These are phyloP conservation scores for Camponotus pennsylvanicus DNA, from an alignment of 1,140 invertebrate species.

Conservation along the genomic window DNA sequence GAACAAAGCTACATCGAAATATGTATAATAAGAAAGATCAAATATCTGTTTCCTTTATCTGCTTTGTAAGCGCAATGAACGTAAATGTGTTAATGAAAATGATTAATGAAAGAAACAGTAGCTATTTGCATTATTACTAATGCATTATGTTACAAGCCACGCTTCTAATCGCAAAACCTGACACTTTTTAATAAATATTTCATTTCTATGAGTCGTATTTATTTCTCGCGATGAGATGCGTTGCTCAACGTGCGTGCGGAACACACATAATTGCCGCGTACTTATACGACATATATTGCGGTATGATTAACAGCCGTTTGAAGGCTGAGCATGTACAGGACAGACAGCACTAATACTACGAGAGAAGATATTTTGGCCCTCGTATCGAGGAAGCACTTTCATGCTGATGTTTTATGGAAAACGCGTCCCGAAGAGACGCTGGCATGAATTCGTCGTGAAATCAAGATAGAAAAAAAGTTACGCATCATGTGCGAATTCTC, in stretches of 20 bases:
- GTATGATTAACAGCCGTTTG: constrained; percentile 72
- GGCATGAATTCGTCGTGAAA: constrained; percentile 55
- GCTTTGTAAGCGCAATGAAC: not conserved
- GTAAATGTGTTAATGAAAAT: not conserved
- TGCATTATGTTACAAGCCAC: not conserved
- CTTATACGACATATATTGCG: constrained; percentile 38
- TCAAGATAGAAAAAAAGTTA: constrained; percentile 42
- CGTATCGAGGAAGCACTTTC: constrained; percentile 73
- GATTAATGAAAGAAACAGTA: too few species aligned
- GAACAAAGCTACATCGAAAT: not conserved
- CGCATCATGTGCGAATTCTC: constrained; percentile 25
- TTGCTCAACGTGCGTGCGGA: constrained; percentile 42
- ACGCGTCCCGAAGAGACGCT: constrained; percentile 56
- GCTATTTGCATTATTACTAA: not conserved
- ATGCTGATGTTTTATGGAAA: constrained; percentile 79
- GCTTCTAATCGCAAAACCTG: not conserved
- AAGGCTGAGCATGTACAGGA: constrained; percentile 74
- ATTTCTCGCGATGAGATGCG: not conserved
- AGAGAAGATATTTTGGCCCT: constrained; percentile 14
- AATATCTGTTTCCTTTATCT: not conserved
- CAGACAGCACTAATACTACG: constrained; percentile 51
- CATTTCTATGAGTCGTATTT: not conserved
- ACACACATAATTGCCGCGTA: constrained; percentile 62
- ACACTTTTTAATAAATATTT: not conserved
- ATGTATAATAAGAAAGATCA: not conserved